Evolutionary conservation across 2,888 invertebrate genomes (phyloP).

Genomic region (Xestia rhomboidea): DNA sequence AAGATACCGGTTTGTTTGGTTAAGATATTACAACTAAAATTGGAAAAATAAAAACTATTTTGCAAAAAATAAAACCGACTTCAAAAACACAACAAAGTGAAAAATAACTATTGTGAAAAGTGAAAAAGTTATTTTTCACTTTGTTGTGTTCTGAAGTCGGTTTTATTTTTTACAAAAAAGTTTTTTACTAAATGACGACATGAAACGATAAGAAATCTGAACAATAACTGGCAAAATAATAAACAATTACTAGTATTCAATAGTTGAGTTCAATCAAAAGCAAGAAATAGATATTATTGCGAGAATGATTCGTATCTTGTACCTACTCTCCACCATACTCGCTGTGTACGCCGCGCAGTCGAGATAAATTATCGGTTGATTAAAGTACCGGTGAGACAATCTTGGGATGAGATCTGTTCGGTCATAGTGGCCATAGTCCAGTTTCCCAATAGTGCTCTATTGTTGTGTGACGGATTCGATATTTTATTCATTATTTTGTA

Average conservation of each 20-base stretch:
- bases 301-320: conserved; percentile 74
- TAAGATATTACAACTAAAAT: no score
- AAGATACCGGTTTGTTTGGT: no score
- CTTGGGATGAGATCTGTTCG: conserved; percentile 72
- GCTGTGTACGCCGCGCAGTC: conserved; percentile 50
- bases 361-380: conserved; percentile 71
- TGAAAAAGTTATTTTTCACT: no score
- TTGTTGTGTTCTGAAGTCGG: no score
- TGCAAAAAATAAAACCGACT: no score
- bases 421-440: conserved; percentile 61
- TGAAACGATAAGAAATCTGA: not conserved
- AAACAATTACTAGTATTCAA: conserved; percentile 48
- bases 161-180: no score
- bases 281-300: conserved; percentile 72
- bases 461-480: conserved; percentile 81
- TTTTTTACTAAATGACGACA: conserved; percentile 9
- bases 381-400: conserved; percentile 73
- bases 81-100: no score
- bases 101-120: no score
- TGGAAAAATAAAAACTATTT: no score
- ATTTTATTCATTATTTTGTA: conserved; percentile 75
- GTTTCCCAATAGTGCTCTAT: conserved; percentile 76
- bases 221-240: conserved; percentile 17
- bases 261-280: conserved; percentile 68
- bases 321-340: conserved; percentile 70